Evolutionary conservation across 1,140 invertebrate species (phyloP), one percentile per base, ranked within the genome.

Genomic region (Ceratosolen solmsi): DNA sequence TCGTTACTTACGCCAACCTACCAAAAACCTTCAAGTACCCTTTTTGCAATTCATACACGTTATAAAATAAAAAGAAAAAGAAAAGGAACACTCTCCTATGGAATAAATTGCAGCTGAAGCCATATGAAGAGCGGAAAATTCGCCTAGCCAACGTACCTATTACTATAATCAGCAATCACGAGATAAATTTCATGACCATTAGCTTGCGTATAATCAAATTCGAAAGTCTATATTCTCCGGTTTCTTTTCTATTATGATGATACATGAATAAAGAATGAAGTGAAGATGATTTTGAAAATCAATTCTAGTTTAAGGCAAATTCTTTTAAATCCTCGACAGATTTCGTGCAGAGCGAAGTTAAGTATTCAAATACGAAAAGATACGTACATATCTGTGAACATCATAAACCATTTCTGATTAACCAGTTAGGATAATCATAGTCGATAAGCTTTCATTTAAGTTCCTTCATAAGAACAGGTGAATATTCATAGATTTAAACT

Each of bases 21-120:
- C 15, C 46, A 1, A 1, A 17, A 56, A 30, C 54, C 54, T 73
- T 82, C 36, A 70, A 75, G 38, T 58, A 36, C 65, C 63, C 65
- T 49, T 77, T 82, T 77, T 82, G 49, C 63, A 82, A 71, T 51
- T 82, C 80, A 71, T 82, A 60, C 41, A 49, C 72, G 33, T 70
- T 54, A 25, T 27, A 30, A 71, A 73, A 73, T n/a, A n/a, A n/a
- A n/a, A 22, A 38, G 25, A 25, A 25, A 11, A n/a, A n/a, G n/a
- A n/a, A n/a, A n/a, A n/a, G n/a, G n/a, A n/a, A n/a, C n/a, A n/a
- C n/a, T n/a, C 38, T 7, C 20, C 65, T 65, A 63, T n/a, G 68
- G 78, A 72, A 79, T 70, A 79, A 79, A 79, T 79, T 79, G 49
- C 68, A 49, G 30, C 15, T n/a, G 9, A 11, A 22, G 58, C 74